A percentile compares a stretch with the other conserved stretches of the same genome.
Conservation (phyloP, 2,888 invertebrate genomes). For the Theristus sp. region DNA sequence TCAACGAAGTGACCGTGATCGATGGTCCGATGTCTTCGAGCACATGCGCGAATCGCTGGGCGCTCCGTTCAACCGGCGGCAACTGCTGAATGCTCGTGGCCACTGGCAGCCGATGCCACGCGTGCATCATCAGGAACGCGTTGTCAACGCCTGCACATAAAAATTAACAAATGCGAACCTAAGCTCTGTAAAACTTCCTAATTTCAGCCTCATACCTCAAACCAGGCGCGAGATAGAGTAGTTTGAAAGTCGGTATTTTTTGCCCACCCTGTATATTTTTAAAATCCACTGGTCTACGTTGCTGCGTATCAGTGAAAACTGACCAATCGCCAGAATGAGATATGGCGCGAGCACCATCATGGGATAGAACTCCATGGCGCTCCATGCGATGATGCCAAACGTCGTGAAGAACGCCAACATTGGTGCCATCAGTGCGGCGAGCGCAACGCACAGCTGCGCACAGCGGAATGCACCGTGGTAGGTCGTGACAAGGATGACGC, state of each 20-base stretch:
- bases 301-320: no score
- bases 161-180: no score
- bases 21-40: constrained; percentile 10
- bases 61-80: not conserved
- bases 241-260: no score
- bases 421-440: constrained; percentile 9
- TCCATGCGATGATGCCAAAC: constrained; percentile 9
- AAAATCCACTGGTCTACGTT: no score
- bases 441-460: not conserved
- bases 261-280: no score
- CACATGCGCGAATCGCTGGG: not conserved
- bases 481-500: not conserved
- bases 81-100: not conserved
- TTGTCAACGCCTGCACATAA: constrained; percentile 10
- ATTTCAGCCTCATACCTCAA: no score
- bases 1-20: constrained; percentile 9
- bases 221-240: no score
- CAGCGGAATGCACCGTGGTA: not conserved
- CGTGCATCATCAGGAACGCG: constrained; percentile 11
- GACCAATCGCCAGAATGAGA: constrained; percentile 11
- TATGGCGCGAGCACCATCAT: constrained; percentile 11
- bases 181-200: no score
- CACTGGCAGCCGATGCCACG: constrained; percentile 8
- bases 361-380: constrained; percentile 9
- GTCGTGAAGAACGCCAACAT: constrained; percentile 9